These are phyloP conservation scores for Globodera ellingtonae DNA, from an alignment of 1,140 invertebrate genomes.

Conservation along the genomic window DNA sequence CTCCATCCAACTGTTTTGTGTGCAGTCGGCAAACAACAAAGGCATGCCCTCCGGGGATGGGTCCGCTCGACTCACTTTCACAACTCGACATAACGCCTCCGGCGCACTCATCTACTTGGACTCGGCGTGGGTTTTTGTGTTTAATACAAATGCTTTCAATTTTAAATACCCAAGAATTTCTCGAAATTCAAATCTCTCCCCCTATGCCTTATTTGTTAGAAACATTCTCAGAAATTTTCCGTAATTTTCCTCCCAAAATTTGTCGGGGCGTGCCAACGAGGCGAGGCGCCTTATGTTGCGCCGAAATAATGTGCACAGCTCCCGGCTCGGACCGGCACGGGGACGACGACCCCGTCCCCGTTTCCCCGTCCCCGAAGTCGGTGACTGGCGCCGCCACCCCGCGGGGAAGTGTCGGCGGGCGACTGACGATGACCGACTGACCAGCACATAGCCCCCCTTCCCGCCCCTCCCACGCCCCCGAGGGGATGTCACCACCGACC, in stretches of 20 bases:
- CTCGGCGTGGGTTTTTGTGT: slow-evolving; percentile 53
- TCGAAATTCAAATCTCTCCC: background rate
- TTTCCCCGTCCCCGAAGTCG: background rate
- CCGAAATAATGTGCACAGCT: background rate
- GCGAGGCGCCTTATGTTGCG: background rate
- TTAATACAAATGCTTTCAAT: background rate
- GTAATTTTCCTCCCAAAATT: too few relatives aligned
- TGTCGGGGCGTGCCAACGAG: too few relatives aligned
- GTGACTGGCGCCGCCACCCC: slow-evolving; percentile 16
- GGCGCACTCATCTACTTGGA: slow-evolving; percentile 55
- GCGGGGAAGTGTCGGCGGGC: too few relatives aligned
- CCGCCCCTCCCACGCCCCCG: too few relatives aligned
- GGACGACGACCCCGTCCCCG: background rate
- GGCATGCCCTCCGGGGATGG: slow-evolving; percentile 20
- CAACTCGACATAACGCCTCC: slow-evolving; percentile 53
- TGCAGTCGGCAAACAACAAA: slow-evolving; percentile 35
- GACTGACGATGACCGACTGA: background rate
- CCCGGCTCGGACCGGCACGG: background rate
- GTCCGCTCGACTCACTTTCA: slow-evolving; percentile 36
- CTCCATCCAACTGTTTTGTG: slow-evolving; percentile 41
- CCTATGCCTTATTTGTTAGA: background rate
- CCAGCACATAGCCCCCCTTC: background rate
- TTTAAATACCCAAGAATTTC: background rate
- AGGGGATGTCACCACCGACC: background rate
- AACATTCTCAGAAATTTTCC: background rate